Conservation (phyloP, 37 sponge, comb jelly and placozoan species). For the Eunapius fragilis region DNA sequence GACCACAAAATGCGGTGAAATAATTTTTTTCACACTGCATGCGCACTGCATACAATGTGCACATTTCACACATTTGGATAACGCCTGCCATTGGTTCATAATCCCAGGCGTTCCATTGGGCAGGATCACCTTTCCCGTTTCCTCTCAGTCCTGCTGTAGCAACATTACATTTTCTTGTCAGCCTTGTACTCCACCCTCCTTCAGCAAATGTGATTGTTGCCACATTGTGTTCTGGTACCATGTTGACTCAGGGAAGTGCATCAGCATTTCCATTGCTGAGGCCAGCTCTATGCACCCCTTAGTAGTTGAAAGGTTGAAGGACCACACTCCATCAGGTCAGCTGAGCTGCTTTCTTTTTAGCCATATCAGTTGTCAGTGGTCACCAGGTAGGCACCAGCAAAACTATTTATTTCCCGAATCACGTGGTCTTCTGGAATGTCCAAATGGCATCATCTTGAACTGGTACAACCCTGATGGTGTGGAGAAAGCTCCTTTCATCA, state of each 20-base stretch:
- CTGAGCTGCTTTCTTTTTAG: conserved; percentile 2
- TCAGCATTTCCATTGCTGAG: not conserved
- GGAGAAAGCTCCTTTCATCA: conserved; percentile 48
- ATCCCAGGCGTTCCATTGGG: too few species aligned
- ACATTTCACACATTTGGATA: too few species aligned
- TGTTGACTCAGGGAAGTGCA: not conserved
- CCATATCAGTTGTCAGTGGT: not conserved
- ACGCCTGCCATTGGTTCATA: too few species aligned
- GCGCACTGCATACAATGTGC: too few species aligned
- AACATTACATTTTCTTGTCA: too few species aligned
- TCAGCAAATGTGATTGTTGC: too few species aligned
- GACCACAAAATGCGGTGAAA: too few species aligned
- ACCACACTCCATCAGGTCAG: conserved; percentile 15
- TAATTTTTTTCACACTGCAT: too few species aligned
- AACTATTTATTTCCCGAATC: conserved; percentile 6
- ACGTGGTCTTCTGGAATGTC: conserved; percentile 50
- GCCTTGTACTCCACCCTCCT: too few species aligned
- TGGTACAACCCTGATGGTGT: conserved; percentile 53
- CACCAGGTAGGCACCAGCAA: not conserved
- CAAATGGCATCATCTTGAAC: conserved; percentile 58
- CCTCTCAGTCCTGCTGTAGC: too few species aligned
- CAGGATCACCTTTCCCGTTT: too few species aligned
- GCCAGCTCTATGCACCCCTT: not conserved
- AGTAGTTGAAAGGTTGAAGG: not conserved
- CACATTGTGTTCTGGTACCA: too few species aligned